These are phyloP conservation scores for Glaucidium brasilianum DNA, from an alignment of 2,113 vertebrate species.

Conservation along the genomic window DNA sequence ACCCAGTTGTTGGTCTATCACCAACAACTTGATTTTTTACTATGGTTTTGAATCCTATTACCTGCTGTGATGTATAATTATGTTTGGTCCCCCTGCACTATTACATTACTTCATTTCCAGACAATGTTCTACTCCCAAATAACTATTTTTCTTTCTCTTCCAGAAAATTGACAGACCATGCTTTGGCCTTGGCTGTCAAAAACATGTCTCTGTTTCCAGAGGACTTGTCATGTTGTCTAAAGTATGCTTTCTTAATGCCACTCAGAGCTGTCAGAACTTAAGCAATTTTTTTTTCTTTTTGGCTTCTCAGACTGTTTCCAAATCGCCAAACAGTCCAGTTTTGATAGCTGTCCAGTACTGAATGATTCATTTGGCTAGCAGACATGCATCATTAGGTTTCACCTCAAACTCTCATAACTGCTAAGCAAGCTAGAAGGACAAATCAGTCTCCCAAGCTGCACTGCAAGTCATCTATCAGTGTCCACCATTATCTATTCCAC, in stretches of 20 bases:
- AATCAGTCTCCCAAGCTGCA: background rate
- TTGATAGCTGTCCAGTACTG: background rate
- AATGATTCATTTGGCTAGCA: background rate
- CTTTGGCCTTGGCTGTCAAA: background rate
- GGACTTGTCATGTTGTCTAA: background rate
- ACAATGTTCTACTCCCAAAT: background rate
- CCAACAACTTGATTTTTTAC: background rate
- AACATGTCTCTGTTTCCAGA: background rate
- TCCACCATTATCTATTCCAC: background rate
- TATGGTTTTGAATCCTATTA: background rate
- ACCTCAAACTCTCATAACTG: background rate
- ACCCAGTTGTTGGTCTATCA: background rate
- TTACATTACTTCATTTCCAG: background rate
- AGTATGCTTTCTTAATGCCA: background rate
- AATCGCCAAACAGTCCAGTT: background rate
- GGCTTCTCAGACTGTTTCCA: background rate
- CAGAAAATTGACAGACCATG: background rate
- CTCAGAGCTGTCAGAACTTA: background rate
- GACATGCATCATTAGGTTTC: background rate
- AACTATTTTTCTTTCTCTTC: background rate
- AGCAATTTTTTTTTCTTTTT: background rate
- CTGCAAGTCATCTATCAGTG: background rate
- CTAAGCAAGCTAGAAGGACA: background rate
- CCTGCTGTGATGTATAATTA: background rate
- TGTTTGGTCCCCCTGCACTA: background rate